These are phyloP conservation scores for Octodonta nipae DNA, from an alignment of 2,888 invertebrate genomes.

Conservation along the genomic window DNA sequence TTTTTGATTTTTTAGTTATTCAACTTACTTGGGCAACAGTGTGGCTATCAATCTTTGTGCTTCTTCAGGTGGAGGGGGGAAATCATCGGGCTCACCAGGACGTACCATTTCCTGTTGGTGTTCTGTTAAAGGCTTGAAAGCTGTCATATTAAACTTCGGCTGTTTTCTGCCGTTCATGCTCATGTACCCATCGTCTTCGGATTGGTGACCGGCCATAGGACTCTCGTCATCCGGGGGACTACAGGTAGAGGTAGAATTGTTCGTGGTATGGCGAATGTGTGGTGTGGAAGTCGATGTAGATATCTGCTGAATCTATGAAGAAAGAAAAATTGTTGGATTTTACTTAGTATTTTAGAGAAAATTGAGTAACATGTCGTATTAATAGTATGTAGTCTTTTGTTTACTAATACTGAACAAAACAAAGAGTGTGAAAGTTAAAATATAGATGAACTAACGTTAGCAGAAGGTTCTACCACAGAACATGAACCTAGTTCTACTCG, in stretches of 20 bases:
- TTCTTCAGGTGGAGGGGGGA: slow-evolving; percentile 65
- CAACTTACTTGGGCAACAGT: slow-evolving; percentile 58
- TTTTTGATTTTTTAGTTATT: too few species aligned
- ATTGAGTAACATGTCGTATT: too few species aligned
- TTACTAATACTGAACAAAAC: too few species aligned
- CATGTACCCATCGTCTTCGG: slow-evolving; percentile 86
- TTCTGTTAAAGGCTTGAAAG: slow-evolving; percentile 51
- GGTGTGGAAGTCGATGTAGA: slow-evolving; percentile 28
- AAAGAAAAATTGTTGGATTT: not conserved
- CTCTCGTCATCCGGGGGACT: slow-evolving; percentile 50
- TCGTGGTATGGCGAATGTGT: slow-evolving; percentile 34
- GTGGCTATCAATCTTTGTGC: slow-evolving; percentile 64
- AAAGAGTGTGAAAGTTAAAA: too few species aligned
- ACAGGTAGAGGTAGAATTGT: slow-evolving; percentile 20
- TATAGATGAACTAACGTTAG: too few species aligned
- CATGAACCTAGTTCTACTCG: too few species aligned
- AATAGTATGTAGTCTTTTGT: too few species aligned
- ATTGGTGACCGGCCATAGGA: slow-evolving; percentile 64
- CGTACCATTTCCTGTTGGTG: slow-evolving; percentile 30
- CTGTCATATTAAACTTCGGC: not conserved
- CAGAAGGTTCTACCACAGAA: too few species aligned
- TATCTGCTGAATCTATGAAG: slow-evolving; percentile 30
- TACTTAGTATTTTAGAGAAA: too few species aligned
- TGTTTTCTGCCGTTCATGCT: slow-evolving; percentile 76
- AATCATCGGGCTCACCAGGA: slow-evolving; percentile 35